These are phyloP conservation scores for Eira barbara DNA, from an alignment of 2,113 vertebrate genomes.

Conservation along the genomic window DNA sequence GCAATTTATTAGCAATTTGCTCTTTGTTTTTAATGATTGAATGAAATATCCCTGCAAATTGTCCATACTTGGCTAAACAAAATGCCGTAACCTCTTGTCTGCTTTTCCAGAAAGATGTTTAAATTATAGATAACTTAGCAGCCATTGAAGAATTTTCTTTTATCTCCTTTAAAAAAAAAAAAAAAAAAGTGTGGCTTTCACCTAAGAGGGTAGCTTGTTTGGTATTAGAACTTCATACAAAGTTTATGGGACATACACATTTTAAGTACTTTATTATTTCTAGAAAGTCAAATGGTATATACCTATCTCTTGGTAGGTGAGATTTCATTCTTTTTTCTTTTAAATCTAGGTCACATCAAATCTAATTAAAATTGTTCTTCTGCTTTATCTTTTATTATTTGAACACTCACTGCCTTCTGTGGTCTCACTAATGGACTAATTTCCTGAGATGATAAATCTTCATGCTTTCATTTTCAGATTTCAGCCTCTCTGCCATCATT, in stretches of 20 bases:
- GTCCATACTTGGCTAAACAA: not conserved
- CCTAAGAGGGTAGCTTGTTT: slow-evolving; percentile 16
- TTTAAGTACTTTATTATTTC: slow-evolving; percentile 32
- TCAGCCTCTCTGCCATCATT: slow-evolving; percentile 62
- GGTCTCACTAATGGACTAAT: slow-evolving; percentile 75
- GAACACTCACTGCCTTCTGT: slow-evolving; percentile 50
- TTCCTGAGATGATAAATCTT: slow-evolving; percentile 57
- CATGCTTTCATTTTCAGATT: slow-evolving; percentile 69
- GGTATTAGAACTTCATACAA: slow-evolving; percentile 9
- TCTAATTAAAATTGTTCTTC: slow-evolving; percentile 45
- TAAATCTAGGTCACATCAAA: slow-evolving; percentile 33
- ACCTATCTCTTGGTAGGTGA: slow-evolving; percentile 14
- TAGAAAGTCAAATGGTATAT: slow-evolving; percentile 15
- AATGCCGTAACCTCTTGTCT: not conserved
- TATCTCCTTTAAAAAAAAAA: not conserved
- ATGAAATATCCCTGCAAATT: not conserved
- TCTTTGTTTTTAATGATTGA: not conserved
- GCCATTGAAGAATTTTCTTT: slow-evolving; percentile 4
- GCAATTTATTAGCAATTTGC: not conserved
- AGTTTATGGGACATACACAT: not conserved
- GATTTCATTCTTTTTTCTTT: not conserved
- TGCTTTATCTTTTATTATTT: slow-evolving; percentile 61
- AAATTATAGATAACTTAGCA: slow-evolving; percentile 11
- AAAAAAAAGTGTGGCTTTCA: not conserved
- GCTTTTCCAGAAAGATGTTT: slow-evolving; percentile 45